A percentile compares a stretch with the other conserved stretches of the same genome.
These are phyloP conservation scores for Eumacrocentrus americanus DNA, from an alignment of 2,888 invertebrate species.

Conservation along the genomic window DNA sequence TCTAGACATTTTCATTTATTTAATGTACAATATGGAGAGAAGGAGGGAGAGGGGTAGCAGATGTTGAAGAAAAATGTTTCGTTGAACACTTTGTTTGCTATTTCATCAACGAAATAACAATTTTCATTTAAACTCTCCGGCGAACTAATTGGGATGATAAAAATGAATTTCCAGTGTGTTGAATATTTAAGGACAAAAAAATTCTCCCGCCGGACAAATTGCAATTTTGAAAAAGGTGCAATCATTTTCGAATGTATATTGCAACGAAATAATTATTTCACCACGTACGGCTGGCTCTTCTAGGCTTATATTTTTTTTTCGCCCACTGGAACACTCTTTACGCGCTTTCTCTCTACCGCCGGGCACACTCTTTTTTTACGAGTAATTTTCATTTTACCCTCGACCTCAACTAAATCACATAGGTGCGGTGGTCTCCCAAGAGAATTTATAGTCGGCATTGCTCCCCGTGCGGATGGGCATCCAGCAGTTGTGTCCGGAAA, in stretches of 20 bases:
- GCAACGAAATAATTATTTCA: constrained; percentile 46
- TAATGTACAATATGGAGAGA: too few relatives aligned
- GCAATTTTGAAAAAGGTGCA: constrained; percentile 11
- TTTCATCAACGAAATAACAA: neutral
- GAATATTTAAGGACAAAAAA: neutral
- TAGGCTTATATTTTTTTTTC: constrained; percentile 31
- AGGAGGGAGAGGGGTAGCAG: too few relatives aligned
- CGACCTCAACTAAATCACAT: constrained; percentile 45
- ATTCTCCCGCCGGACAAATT: neutral
- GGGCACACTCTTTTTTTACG: constrained; percentile 6
- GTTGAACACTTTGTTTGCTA: too few relatives aligned
- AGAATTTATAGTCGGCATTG: constrained; percentile 48
- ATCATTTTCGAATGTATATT: constrained; percentile 37
- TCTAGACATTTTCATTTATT: too few relatives aligned
- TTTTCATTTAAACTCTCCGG: neutral
- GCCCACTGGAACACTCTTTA: constrained; percentile 19
- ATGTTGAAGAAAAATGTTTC: too few relatives aligned
- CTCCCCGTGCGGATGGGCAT: neutral
- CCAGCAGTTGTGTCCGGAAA: constrained; percentile 35
- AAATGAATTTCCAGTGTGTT: constrained; percentile 3
- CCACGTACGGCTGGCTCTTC: constrained; percentile 16
- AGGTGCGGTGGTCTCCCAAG: constrained; percentile 30
- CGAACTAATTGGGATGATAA: neutral
- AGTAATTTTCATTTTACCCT: constrained; percentile 24
- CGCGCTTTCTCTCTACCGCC: neutral